Base-by-base conservation (phyloP, 23 tunicate species). In the Diplosoma virens region DNA sequence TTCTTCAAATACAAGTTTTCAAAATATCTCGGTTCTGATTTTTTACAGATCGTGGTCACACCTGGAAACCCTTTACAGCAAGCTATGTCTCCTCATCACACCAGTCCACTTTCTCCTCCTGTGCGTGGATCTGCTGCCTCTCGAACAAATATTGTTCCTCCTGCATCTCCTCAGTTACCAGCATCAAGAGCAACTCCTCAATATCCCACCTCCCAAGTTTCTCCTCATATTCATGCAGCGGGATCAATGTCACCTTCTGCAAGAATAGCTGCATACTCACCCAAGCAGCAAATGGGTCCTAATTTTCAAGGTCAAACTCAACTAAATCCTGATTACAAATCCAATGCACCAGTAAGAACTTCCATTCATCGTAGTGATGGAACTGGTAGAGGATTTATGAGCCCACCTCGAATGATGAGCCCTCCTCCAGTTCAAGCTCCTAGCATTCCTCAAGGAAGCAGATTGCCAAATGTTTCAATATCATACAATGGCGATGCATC, bases 1-100 rank as follows among this genome's bases (percentile, higher is more conserved):
- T n/a, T n/a, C n/a, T n/a, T n/a, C n/a, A n/a, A n/a, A n/a, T n/a
- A n/a, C n/a, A n/a, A n/a, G n/a, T n/a, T n/a, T n/a, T n/a, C n/a
- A n/a, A n/a, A n/a, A n/a, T n/a, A n/a, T n/a, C n/a, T n/a, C n/a
- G 6, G n/a, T 29, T 63, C 29, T 16, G 18, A 30, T 35, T 59
- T 11, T 47, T 64, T 67, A 3, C 70, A 82, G 87, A 74, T 82
- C 81, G 64, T 82, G 75, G 81, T 75, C 48, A 47, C 52, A 23
- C 58, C 88, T 25, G 60, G 76, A 16, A 81, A 76, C 37, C 82
- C 82, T 0, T 20, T 86, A 36, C 92, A 79, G 52, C 92, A 79
- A 32, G 65, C 92, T n/a, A 71, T 86, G 80, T 86, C 92, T 6
- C 92, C 92, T 18, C 74, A 71, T 20, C 92, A 86, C 36, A 58